Base-by-base conservation (phyloP, 1,140 invertebrate genomes). In the Thaumatotibia leucotreta region DNA sequence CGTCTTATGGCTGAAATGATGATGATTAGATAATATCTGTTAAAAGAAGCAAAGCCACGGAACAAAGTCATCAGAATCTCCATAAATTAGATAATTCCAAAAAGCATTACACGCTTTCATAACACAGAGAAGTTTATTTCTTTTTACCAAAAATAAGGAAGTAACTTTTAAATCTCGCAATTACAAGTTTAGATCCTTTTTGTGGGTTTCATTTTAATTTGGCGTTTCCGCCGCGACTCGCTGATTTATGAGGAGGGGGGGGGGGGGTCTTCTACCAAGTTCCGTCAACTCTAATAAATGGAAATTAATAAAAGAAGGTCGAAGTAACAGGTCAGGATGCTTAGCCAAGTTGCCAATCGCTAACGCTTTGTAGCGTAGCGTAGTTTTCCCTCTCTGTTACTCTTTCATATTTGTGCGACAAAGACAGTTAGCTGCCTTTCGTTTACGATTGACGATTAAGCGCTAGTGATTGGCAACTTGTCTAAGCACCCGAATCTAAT, bases 111-210 rank as follows among this genome's bases (percentile, higher is more conserved):
- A 17, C 6, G 6, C n/a, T 45, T 8, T 17, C 14, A 45, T 45
- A 45, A 45, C 0, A 20, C 17, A 9, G 17, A 9, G 5, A 20
- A n/a, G 6, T 45, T 39, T 33, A 33, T 33, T 45, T 45, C 14
- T 45, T 20, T 45, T 45, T 45, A 8, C 9, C 39, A 20, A 14
- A 11, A 50, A 50, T 11, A 29, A 58, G 52, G 23, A 45, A 11
- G 52, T 27, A 29, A 58, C 52, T 58, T 58, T 58, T 6, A 58
- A 58, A 58, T 58, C 24, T 29, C 8, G 24, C 29, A 31, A 58
- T 58, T 58, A 58, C 52, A 58, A 58, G 52, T 58, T 27, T 29
- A 29, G 24, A 58, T 29, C 52, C 52, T 58, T 31, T 58, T 58
- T 17, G 52, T 24, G 24, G 14, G 24, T 31, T 58, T 58, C 29